Evolutionary conservation across 2,888 invertebrate genomes (phyloP).

Genomic region (Aspidiotus destructor): DNA sequence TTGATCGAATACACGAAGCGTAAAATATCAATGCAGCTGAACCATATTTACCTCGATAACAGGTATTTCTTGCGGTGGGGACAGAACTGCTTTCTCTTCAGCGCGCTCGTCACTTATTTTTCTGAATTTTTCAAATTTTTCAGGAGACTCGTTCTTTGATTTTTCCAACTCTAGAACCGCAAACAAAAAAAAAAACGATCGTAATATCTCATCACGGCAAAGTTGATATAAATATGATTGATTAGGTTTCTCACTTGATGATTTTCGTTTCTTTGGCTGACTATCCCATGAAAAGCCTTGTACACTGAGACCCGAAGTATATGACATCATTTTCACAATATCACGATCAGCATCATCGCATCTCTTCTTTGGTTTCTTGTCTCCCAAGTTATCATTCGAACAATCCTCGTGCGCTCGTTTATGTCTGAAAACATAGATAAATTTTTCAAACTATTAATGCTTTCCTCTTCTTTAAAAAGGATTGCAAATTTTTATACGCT

Average conservation of each 20-base stretch:
- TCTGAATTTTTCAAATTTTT: conserved; percentile 22
- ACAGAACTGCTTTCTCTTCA: not conserved
- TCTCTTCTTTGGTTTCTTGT: conserved; percentile 15
- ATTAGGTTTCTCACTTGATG: conserved; percentile 7
- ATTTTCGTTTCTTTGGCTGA: conserved; percentile 23
- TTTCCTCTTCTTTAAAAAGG: no score
- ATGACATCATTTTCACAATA: conserved; percentile 23
- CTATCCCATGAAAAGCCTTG: conserved; percentile 21
- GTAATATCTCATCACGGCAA: not conserved
- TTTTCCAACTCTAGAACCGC: conserved; percentile 13
- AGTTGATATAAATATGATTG: not conserved
- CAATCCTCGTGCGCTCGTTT: conserved; percentile 27
- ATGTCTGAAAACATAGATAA: not conserved
- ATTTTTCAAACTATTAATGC: no score
- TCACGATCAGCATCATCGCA: conserved; percentile 22
- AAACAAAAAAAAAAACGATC: not conserved
- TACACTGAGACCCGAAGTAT: conserved; percentile 22
- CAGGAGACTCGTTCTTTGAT: conserved; percentile 23
- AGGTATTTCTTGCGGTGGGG: no score
- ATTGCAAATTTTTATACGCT: no score
- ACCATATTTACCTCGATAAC: no score
- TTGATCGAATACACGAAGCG: no score
- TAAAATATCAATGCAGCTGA: no score
- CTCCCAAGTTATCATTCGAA: conserved; percentile 22
- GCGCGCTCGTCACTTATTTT: conserved; percentile 15